A percentile compares a stretch with the other conserved stretches of the same genome.
phyloP scores from a whole-genome alignment of 2,888 invertebrate species.

The Cryptosula pallasiana region DNA sequence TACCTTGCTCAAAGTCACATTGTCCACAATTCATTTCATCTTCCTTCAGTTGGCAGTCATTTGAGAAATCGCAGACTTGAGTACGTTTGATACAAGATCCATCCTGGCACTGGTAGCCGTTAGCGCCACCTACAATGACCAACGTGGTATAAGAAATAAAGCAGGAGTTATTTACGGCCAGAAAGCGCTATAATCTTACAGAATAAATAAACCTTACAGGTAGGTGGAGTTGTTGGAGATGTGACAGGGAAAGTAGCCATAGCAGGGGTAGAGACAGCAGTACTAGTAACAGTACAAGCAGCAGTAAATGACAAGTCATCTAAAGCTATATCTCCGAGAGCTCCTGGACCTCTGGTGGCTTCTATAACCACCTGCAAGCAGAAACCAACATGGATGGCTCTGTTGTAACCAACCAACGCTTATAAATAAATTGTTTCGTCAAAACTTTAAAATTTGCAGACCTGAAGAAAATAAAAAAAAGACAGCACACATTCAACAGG shows the following conservation, averaged over 20 bases:
- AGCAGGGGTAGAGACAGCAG: not conserved
- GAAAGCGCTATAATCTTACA: too few relatives aligned
- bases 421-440: too few relatives aligned
- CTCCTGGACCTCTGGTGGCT: conserved; percentile 36
- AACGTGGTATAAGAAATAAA: too few relatives aligned
- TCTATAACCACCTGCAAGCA: conserved; percentile 39
- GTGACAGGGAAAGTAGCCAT: not conserved
- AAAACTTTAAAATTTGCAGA: too few relatives aligned
- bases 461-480: too few relatives aligned
- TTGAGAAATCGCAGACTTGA: conserved; percentile 40
- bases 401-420: too few relatives aligned
- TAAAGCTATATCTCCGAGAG: conserved; percentile 40
- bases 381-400: too few relatives aligned
- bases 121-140: not conserved
- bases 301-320: conserved; percentile 45
- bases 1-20: conserved; percentile 28
- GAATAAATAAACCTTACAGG: too few relatives aligned
- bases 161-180: too few relatives aligned
- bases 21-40: conserved; percentile 43
- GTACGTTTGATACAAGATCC: conserved; percentile 34
- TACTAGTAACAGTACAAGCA: conserved; percentile 32
- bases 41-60: conserved; percentile 36
- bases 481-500: too few relatives aligned
- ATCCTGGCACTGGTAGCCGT: conserved; percentile 32
- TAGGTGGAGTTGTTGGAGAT: not conserved